A percentile compares a stretch with the other conserved stretches of the same genome.
Evolutionary conservation across 1,140 invertebrate genomes (phyloP).

Genomic region (Leptoteleia sp.): DNA sequence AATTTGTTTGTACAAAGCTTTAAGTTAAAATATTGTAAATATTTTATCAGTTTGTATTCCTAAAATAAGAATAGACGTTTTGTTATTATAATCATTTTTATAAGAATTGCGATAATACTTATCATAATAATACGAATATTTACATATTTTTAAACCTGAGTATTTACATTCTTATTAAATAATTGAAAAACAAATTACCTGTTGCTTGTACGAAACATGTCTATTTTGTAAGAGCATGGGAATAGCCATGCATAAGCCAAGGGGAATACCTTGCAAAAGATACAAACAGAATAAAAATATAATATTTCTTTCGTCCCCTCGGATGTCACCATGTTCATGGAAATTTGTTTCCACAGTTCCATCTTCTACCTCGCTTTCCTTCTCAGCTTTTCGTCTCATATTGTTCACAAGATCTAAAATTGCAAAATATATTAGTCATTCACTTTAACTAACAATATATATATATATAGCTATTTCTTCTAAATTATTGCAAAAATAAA

Average conservation of each 20-base stretch:
- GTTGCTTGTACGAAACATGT: constrained; percentile 93
- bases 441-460: too few species aligned
- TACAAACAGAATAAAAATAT: constrained; percentile 94
- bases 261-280: constrained; percentile 96
- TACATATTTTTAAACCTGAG: too few species aligned
- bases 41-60: too few species aligned
- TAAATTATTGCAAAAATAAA: too few species aligned
- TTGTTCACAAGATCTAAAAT: constrained; percentile 31
- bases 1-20: too few species aligned
- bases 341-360: constrained; percentile 39
- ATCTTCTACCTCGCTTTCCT: constrained; percentile 60
- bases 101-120: too few species aligned
- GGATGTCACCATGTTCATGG: constrained; percentile 82
- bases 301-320: constrained; percentile 90
- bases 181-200: constrained; percentile 82
- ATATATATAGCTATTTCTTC: too few species aligned
- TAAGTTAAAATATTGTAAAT: too few species aligned
- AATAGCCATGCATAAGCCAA: constrained; percentile 95
- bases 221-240: constrained; percentile 97
- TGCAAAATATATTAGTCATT: neutral
- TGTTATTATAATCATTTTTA: too few species aligned
- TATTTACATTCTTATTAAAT: neutral
- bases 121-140: too few species aligned
- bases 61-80: too few species aligned
- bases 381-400: constrained; percentile 67